phyloP scores from a whole-genome alignment of 2,888 invertebrate genomes.

The Drosophila paramelanica region DNA sequence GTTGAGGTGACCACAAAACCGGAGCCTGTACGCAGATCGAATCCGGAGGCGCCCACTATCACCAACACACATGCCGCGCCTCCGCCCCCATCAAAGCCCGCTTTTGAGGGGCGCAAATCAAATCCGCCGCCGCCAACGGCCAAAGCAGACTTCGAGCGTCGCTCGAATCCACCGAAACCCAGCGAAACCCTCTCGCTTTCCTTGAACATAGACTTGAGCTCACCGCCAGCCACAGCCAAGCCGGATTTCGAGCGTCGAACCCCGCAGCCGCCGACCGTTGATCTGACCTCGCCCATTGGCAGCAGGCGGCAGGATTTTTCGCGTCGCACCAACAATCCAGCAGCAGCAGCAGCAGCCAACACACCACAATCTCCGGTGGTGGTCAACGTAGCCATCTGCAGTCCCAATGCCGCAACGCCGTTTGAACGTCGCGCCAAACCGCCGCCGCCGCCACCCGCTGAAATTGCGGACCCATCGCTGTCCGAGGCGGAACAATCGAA shows the following conservation, averaged over 20 bases:
- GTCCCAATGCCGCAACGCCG: not conserved
- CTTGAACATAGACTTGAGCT: not conserved
- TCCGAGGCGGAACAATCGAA: not conserved
- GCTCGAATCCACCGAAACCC: conserved; percentile 2
- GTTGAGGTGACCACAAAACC: not conserved
- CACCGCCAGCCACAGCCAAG: not conserved
- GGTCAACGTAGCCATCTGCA: not conserved
- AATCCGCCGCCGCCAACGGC: not conserved
- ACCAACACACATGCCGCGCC: not conserved
- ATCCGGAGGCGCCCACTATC: not conserved
- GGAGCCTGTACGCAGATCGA: not conserved
- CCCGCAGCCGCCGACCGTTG: not conserved
- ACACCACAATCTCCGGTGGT: not conserved
- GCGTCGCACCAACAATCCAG: conserved; percentile 1
- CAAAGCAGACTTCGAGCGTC: conserved; percentile 1
- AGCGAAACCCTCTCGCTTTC: too few relatives aligned
- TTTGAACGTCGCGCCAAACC: conserved; percentile 22
- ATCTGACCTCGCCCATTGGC: conserved; percentile 3
- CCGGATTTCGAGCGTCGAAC: not conserved
- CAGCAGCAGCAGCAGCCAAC: not conserved
- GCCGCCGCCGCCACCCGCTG: not conserved
- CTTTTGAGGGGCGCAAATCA: not conserved
- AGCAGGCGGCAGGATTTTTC: conserved; percentile 3
- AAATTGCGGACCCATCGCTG: not conserved
- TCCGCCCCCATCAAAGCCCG: not conserved